A percentile compares a stretch with the other conserved stretches of the same genome.
Evolutionary conservation across 53 echinoderm and acorn worm species (phyloP).

Genomic region (Temnopleurus reevesii): DNA sequence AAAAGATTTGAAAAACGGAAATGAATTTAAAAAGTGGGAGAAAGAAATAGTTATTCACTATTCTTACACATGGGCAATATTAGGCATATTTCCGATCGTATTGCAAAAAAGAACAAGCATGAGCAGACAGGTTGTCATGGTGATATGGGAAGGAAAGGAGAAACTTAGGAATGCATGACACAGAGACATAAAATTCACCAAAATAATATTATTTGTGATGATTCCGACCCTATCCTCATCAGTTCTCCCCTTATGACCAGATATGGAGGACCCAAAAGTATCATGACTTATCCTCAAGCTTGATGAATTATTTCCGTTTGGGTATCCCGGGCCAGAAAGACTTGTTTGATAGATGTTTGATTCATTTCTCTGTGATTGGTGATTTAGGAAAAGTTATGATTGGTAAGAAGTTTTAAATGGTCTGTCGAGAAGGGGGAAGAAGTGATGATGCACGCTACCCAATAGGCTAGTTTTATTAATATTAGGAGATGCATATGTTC

Average conservation of each 20-base stretch:
- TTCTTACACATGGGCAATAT: constrained; percentile 35
- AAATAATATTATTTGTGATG: constrained; percentile 24
- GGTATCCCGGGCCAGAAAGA: background rate
- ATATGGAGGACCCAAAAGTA: constrained; percentile 23
- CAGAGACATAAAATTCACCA: constrained; percentile 16
- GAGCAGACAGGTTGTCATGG: constrained; percentile 1
- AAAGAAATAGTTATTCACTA: background rate
- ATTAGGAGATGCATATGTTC: too few species aligned
- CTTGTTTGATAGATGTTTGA: background rate
- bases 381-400: constrained; percentile 34
- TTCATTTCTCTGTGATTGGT: background rate
- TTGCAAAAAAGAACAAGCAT: background rate
- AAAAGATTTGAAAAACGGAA: background rate
- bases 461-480: too few species aligned
- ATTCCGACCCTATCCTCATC: background rate
- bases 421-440: background rate
- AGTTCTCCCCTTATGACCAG: background rate
- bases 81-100: constrained; percentile 27
- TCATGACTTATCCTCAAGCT: background rate
- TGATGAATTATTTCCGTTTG: constrained; percentile 40
- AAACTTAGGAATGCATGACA: background rate
- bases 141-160: background rate
- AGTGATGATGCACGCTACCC: too few species aligned
- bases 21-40: background rate
- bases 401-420: constrained; percentile 33